phyloP scores from a whole-genome alignment of 2,888 invertebrate species.

The Ferrisia virgata region DNA sequence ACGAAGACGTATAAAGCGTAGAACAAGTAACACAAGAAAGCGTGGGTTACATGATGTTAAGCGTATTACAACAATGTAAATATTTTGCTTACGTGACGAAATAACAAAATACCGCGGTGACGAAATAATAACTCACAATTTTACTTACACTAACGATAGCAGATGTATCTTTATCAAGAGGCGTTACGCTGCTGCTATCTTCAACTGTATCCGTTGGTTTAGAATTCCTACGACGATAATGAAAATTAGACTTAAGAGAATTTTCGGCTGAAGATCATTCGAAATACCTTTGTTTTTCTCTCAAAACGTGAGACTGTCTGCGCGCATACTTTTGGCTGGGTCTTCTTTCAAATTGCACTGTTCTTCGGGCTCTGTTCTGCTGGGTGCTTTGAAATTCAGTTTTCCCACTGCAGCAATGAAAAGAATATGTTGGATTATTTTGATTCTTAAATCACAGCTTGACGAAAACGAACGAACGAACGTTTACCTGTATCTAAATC shows the following conservation, averaged over 20 bases:
- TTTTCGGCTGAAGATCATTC: neutral
- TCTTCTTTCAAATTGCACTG: constrained; percentile 92
- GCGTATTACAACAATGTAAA: neutral
- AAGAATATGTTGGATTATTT: neutral
- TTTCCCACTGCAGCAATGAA: constrained; percentile 67
- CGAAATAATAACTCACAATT: neutral
- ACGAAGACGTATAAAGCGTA: constrained; percentile 40
- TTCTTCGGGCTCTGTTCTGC: constrained; percentile 82
- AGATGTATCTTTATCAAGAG: neutral
- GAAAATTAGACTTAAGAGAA: neutral
- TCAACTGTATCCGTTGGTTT: neutral
- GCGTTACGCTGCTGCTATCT: neutral
- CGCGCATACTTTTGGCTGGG: constrained; percentile 95
- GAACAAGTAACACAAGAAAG: neutral
- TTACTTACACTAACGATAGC: constrained; percentile 24
- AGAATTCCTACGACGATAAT: neutral
- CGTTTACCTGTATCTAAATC: constrained; percentile 76
- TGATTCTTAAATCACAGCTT: neutral
- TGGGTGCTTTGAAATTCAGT: constrained; percentile 97
- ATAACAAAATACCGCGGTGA: neutral
- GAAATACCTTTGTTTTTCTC: constrained; percentile 74
- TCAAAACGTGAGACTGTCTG: constrained; percentile 81
- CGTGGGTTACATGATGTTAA: neutral
- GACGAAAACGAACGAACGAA: neutral
- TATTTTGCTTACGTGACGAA: neutral